Evolutionary conservation across 2,797 vertebrate species (phyloP), one percentile per base, ranked within the genome.

Genomic region (Spondyliosoma cantharus): DNA sequence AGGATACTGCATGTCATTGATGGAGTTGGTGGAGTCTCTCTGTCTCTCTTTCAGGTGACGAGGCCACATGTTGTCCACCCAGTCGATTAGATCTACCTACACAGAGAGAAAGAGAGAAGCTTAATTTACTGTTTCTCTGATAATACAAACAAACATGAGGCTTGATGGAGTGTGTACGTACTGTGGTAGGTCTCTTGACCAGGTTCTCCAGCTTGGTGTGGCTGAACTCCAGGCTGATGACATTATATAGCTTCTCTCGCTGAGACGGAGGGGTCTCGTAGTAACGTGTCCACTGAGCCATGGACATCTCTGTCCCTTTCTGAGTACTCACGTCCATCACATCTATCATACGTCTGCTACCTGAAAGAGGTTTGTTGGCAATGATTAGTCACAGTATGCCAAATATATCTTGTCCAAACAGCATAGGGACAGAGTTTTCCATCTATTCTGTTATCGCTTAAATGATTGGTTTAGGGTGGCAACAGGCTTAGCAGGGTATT

Each of bases 41-140:
- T 99, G 98, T 78, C 96, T 95, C 91, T 99, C 98, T 81, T 99
- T 99, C 76, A 99, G 93, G 87, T 99, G 97, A 24, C 98, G 96
- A 64, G 98, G 98, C 98, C 98, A 99, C 96, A 99, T 99, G 86
- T 98, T 99, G 91, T 99, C 98, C 65, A 99, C 97, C 98, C 98
- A 99, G 91, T 99, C 98, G 63, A 99, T 98, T 74, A 97, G 94
- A 91, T 99, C 98, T 85, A 99, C 97, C 98, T 99, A 87, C 4
- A 84, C 77, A 76, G 6, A 14, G 9, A 17, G 17, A 45, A 50
- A 19, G 9, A 57, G 9, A 32, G 2, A 42, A 22, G 17, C 12
- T 27, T 43, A 0, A 27, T 61, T 45, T 63, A 62, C 9, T 0
- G 3, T 8, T 29, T 22, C 24, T 27, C 22, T 29, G 19, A 56